A percentile compares a stretch with the other conserved stretches of the same genome.
Conservation (phyloP, 2,888 invertebrate species). For the Cataglyphis albicans region DNA sequence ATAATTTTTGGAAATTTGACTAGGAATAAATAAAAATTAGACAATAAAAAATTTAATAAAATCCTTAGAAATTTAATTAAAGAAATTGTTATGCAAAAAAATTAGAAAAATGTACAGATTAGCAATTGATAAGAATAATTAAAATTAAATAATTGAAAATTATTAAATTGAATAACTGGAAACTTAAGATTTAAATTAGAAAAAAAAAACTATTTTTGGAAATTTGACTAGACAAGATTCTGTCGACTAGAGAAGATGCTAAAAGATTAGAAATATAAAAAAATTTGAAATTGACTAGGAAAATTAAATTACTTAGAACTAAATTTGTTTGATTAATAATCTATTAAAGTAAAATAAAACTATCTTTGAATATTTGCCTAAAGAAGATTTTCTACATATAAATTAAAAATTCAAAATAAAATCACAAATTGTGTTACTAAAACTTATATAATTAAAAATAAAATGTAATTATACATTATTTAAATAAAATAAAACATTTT, state of each 20-base stretch:
- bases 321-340: background rate
- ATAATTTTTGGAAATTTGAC: background rate
- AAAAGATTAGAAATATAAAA: background rate
- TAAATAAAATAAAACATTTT: background rate
- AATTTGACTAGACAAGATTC: background rate
- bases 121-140: background rate
- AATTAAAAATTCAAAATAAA: background rate
- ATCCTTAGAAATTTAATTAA: background rate
- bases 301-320: background rate
- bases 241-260: too few relatives aligned
- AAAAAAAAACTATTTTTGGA: background rate
- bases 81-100: background rate
- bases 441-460: background rate
- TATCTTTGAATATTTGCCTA: background rate
- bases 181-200: background rate
- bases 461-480: background rate
- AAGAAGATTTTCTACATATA: background rate
- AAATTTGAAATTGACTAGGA: background rate
- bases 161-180: background rate
- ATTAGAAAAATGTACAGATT: background rate
- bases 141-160: background rate
- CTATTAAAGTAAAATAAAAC: background rate
- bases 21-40: background rate
- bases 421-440: background rate
- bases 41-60: background rate